A percentile compares a stretch with the other conserved stretches of the same genome.
phyloP scores from a whole-genome alignment of 35 echinoderm and acorn worm species.

The Heliocidaris tuberculata region DNA sequence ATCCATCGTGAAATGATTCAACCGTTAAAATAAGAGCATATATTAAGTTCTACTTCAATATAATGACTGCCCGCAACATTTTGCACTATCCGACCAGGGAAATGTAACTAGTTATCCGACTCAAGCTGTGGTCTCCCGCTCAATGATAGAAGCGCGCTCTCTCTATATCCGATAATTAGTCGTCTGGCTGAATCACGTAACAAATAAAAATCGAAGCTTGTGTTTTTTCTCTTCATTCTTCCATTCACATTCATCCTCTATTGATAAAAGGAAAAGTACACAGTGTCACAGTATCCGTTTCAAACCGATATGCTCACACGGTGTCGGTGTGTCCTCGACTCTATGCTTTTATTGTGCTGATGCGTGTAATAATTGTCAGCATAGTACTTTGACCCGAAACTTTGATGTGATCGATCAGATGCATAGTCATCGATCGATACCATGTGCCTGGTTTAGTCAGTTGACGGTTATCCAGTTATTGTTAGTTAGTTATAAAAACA shows the following conservation, averaged over 20 bases:
- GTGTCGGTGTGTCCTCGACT: conserved; percentile 17
- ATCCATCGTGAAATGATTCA: background rate
- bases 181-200: conserved; percentile 10
- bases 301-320: conserved; percentile 26
- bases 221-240: background rate
- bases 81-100: background rate
- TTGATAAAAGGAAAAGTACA: conserved; percentile 31
- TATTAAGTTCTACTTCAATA: background rate
- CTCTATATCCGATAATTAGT: background rate
- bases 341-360: conserved; percentile 6
- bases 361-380: conserved; percentile 30
- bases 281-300: conserved; percentile 30
- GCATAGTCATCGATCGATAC: conserved; percentile 19
- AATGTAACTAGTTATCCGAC: too few relatives aligned
- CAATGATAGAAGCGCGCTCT: background rate
- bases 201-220: conserved; percentile 28
- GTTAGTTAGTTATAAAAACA: background rate
- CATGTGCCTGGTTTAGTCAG: background rate
- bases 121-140: background rate
- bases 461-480: background rate
- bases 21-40: background rate
- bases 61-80: conserved; percentile 1
- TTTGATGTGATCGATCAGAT: conserved; percentile 12
- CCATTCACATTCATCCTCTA: conserved; percentile 36
- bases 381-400: conserved; percentile 40